Percentiles rank a stretch among this genome's conserved stretches.
Conservation (phyloP, 2,797 vertebrate genomes). For the Rhynchonycteris naso region DNA sequence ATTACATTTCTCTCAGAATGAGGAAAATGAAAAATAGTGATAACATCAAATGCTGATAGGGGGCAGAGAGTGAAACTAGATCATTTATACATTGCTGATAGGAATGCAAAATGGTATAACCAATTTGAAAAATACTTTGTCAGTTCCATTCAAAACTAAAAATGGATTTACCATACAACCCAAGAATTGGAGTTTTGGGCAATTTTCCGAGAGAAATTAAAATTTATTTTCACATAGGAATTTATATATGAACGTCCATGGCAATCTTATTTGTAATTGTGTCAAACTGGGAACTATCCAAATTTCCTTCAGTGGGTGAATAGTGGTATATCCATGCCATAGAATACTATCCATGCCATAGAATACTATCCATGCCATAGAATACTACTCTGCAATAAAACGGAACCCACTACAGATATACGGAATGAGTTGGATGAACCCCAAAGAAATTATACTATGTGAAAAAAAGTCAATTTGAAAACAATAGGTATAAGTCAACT, state of each 20-base stretch:
- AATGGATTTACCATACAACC: background rate
- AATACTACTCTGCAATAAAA: background rate
- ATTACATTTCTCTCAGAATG: background rate
- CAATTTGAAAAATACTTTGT: background rate
- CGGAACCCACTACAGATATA: background rate
- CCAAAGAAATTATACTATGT: background rate
- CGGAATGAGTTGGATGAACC: background rate
- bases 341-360: background rate
- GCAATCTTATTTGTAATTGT: background rate
- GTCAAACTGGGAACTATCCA: background rate
- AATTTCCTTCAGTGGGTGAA: background rate
- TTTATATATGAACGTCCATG: background rate
- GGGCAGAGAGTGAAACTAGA: background rate
- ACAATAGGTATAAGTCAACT: background rate
- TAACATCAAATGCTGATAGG: background rate
- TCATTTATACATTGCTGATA: background rate
- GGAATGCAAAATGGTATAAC: background rate
- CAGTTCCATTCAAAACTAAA: conserved; percentile 7
- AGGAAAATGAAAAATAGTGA: background rate
- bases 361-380: background rate
- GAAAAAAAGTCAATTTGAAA: background rate
- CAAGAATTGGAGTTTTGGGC: background rate
- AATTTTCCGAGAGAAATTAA: conserved; percentile 42
- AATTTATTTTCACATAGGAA: background rate
- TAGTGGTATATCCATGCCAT: background rate